These are phyloP conservation scores for Acholoe squamosa DNA, from an alignment of 2,888 invertebrate species.

Conservation along the genomic window DNA sequence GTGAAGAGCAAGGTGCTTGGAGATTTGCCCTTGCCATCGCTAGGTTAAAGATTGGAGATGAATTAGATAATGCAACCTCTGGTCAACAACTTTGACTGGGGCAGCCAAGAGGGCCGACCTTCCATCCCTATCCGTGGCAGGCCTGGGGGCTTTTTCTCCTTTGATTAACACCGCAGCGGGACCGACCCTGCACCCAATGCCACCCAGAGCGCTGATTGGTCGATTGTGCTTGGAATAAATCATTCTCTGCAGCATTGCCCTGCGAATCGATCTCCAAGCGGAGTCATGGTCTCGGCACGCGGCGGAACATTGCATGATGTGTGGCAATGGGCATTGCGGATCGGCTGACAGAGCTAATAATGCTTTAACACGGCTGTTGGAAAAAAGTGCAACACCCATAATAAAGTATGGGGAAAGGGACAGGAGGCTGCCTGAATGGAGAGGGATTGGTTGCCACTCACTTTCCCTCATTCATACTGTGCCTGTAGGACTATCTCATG, in stretches of 20 bases:
- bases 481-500: background rate
- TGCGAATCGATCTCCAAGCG: slow-evolving; percentile 32
- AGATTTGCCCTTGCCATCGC: background rate
- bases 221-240: slow-evolving; percentile 57
- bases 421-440: background rate
- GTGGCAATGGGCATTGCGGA: background rate
- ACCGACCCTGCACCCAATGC: slow-evolving; percentile 56
- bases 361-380: slow-evolving; percentile 3
- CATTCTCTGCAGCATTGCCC: slow-evolving; percentile 47
- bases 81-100: slow-evolving; percentile 56
- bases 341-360: slow-evolving; percentile 8
- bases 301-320: slow-evolving; percentile 4
- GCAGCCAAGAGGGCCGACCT: background rate
- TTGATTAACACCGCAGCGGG: slow-evolving; percentile 54
- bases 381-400: background rate
- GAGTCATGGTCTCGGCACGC: background rate
- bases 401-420: background rate
- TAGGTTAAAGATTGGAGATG: slow-evolving; percentile 15
- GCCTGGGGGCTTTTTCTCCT: slow-evolving; percentile 44
- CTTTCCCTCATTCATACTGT: background rate
- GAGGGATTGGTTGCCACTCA: background rate
- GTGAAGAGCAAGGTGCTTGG: background rate
- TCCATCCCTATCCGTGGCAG: slow-evolving; percentile 7
- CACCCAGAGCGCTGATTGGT: slow-evolving; percentile 59
- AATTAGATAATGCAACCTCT: slow-evolving; percentile 40